Percentiles rank a stretch among this genome's conserved stretches.
phyloP scores from a whole-genome alignment of 1,140 invertebrate genomes.

The Cheumatopsyche charites region DNA sequence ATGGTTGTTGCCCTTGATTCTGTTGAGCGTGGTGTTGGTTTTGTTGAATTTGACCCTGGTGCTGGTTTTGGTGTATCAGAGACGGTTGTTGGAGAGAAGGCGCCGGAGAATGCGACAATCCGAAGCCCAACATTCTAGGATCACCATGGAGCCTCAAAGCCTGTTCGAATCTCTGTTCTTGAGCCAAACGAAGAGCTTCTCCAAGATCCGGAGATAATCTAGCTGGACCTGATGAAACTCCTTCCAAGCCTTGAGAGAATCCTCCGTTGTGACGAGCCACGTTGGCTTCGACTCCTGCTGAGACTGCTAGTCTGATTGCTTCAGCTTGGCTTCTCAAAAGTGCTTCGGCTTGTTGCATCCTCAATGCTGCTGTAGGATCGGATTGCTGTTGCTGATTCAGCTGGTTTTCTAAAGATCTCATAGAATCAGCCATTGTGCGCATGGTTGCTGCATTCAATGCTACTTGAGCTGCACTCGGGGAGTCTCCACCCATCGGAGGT shows the following conservation, averaged over 20 bases:
- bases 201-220: conserved; percentile 66
- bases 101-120: conserved; percentile 55
- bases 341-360: conserved; percentile 80
- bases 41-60: conserved; percentile 47
- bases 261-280: conserved; percentile 60
- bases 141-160: conserved; percentile 76
- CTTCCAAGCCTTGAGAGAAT: conserved; percentile 52
- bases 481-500: conserved; percentile 56
- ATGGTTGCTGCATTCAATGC: conserved; percentile 53
- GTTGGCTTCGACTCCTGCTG: conserved; percentile 52
- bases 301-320: conserved; percentile 78
- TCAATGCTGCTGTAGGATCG: conserved; percentile 69
- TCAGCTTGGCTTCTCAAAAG: conserved; percentile 82
- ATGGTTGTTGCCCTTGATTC: conserved; percentile 53
- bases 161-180: conserved; percentile 81
- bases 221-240: conserved; percentile 55
- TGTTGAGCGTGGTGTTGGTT: conserved; percentile 60
- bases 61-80: conserved; percentile 56
- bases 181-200: conserved; percentile 74
- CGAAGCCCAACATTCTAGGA: conserved; percentile 60
- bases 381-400: conserved; percentile 60
- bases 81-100: conserved; percentile 54
- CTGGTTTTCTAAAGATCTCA: conserved; percentile 50
- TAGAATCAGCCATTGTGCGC: conserved; percentile 52
- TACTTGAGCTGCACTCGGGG: conserved; percentile 52